Base-by-base conservation (phyloP, 2,888 invertebrate species). In the Caenorhabditis wallacei region DNA sequence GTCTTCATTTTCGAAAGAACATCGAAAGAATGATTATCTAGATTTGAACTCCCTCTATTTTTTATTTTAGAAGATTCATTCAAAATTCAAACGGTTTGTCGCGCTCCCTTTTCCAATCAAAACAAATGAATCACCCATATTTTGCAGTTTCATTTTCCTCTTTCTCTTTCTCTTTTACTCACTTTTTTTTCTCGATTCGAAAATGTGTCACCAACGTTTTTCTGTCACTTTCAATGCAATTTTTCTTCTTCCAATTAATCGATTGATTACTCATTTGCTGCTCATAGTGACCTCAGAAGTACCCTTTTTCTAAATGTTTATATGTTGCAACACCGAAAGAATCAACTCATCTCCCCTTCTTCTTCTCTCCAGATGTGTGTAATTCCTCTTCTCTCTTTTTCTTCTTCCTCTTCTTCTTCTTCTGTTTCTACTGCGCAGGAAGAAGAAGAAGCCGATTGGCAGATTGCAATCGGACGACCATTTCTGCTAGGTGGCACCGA, bases 381-480 rank as follows among this genome's bases (percentile, higher is more conserved):
- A 59, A 66, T 48, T 48, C 46, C 18, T 8, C 18, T 13, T 35
- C 35, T 48, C 30, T n/a, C 40, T 54, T 43, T 37, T 35, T 51
- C 66, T 26, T 13, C 43, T 18, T 48, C 46, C 18, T 48, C 46
- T 8, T 51, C 51, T 43, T 57, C 61, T 61, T 26, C 22, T 43
- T 54, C 57, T 35, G 16, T 20, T 43, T 54, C 57, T 24, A 11
- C 13, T 70, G 54, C 72, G 72, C 72, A 70, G 70, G 63, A 20
- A 16, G 20, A 59, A 59, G 61, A 26, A 56, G 46, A 51, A 74
- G 56, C 54, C 59, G 63, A 48, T 54, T 61, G 71, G 59, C 74
- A 57, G 74, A 74, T 74, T 66, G 74, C 74, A 57, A 74, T 74
- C 72, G 63, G 71, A 46, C 18, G 70, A 70, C 54, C 40, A 70